Conservation (phyloP, 2,113 vertebrate species). For the Phainopepla nitens region DNA sequence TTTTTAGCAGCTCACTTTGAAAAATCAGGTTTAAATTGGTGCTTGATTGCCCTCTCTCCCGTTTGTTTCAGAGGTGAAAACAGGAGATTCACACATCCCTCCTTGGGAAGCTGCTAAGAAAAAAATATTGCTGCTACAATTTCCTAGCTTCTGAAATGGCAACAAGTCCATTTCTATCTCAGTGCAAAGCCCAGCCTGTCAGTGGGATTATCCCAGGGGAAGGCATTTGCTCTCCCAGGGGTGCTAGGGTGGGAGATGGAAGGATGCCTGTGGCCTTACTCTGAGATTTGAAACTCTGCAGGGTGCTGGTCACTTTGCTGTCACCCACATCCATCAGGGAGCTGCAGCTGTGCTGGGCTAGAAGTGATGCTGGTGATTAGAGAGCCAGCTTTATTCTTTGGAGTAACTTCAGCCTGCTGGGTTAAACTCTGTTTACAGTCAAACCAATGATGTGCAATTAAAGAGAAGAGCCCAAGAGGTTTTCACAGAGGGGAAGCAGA, state of each 20-base stretch:
- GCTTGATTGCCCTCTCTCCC: background rate
- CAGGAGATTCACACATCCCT: background rate
- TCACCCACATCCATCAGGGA: background rate
- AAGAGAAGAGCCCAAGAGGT: background rate
- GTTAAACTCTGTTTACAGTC: background rate
- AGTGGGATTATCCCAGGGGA: background rate
- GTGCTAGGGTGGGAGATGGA: background rate
- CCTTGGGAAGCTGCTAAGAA: background rate
- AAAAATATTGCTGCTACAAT: background rate
- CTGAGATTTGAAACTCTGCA: background rate
- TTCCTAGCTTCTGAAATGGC: background rate
- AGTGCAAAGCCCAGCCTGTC: background rate
- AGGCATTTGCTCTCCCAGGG: background rate
- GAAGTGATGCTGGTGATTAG: fast-evolving
- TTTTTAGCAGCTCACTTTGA: background rate
- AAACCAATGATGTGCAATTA: background rate
- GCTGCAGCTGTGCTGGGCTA: background rate
- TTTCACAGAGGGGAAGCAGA: background rate
- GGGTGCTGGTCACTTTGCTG: background rate
- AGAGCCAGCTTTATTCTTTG: background rate
- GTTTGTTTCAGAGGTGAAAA: background rate
- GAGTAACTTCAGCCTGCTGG: background rate
- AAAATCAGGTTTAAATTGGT: background rate
- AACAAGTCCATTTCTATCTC: background rate
- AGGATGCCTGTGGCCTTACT: background rate